Evolutionary conservation across 2,113 vertebrate genomes (phyloP).

Genomic region (Zeus faber): DNA sequence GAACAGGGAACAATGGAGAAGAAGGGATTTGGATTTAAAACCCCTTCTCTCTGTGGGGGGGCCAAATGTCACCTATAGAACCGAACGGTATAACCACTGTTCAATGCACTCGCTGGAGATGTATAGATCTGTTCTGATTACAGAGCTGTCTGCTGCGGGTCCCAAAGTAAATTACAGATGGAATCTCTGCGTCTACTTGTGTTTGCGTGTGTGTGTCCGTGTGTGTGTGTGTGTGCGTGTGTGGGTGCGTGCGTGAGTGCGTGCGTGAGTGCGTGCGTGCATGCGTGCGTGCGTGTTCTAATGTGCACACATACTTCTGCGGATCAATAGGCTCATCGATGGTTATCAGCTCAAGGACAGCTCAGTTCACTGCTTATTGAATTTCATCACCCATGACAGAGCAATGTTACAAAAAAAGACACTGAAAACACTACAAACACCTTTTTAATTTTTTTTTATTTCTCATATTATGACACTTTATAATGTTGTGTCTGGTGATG

Average conservation of each 20-base stretch:
- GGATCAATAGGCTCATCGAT: constrained; percentile 71
- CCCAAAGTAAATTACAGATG: no score
- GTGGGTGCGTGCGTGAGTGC: not conserved
- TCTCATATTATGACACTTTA: no score
- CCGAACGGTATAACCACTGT: no score
- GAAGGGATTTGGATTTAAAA: no score
- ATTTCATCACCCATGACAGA: constrained; percentile 74
- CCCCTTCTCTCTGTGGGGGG: no score
- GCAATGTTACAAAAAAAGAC: constrained; percentile 51
- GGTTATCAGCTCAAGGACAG: constrained; percentile 70
- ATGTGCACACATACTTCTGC: constrained; percentile 21
- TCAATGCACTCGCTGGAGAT: no score
- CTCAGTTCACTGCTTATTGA: constrained; percentile 74
- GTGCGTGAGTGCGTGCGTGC: not conserved
- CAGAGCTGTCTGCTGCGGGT: no score
- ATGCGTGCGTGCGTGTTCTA: not conserved
- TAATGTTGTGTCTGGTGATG: not conserved
- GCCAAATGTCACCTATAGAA: no score
- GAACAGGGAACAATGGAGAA: no score
- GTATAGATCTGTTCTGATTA: no score
- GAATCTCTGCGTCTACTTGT: not conserved
- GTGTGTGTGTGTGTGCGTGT: constrained; percentile 3
- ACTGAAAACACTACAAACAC: constrained; percentile 49
- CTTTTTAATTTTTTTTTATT: no score
- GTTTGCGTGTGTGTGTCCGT: not conserved